Percentiles rank a stretch among this genome's conserved stretches.
phyloP scores from a whole-genome alignment of 2,797 vertebrate genomes.

The Gambusia yucatana region DNA sequence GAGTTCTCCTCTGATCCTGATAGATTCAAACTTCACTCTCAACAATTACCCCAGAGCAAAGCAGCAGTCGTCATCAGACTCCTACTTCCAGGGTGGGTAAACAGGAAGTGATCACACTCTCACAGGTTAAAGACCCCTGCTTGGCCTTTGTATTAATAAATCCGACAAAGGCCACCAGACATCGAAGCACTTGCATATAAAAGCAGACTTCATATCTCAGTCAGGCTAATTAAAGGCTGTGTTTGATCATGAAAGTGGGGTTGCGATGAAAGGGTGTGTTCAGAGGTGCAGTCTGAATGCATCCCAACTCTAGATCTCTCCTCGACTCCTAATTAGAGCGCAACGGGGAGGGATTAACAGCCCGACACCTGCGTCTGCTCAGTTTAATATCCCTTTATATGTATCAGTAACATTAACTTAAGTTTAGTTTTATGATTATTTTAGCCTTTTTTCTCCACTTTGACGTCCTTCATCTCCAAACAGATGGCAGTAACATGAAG shows the following conservation, averaged over 20 bases:
- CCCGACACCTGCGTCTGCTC: slow-evolving; percentile 50
- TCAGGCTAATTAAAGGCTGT: slow-evolving; percentile 61
- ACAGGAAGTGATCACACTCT: slow-evolving; percentile 46
- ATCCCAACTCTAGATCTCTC: slow-evolving; percentile 46
- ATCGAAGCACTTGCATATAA: slow-evolving; percentile 25
- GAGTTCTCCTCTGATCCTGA: slow-evolving; percentile 51
- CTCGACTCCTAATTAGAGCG: slow-evolving; percentile 57
- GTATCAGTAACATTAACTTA: neutral
- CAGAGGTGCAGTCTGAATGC: slow-evolving; percentile 46
- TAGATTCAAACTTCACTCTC: slow-evolving; percentile 55
- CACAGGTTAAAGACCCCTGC: slow-evolving; percentile 32
- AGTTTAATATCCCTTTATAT: slow-evolving; percentile 17
- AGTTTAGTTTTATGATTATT: neutral
- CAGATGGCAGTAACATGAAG: slow-evolving; percentile 2
- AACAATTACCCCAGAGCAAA: slow-evolving; percentile 50
- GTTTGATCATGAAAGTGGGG: slow-evolving; percentile 78
- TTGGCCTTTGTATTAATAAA: slow-evolving; percentile 23
- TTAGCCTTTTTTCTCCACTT: neutral
- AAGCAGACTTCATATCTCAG: slow-evolving; percentile 47
- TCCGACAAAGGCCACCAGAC: slow-evolving; percentile 46
- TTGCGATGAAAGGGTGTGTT: slow-evolving; percentile 68
- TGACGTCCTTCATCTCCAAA: neutral
- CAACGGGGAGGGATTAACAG: slow-evolving; percentile 48
- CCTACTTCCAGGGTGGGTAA: slow-evolving; percentile 27
- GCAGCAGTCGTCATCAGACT: slow-evolving; percentile 27